phyloP scores from a whole-genome alignment of 2,113 vertebrate genomes.

The Lophotis ruficrista region DNA sequence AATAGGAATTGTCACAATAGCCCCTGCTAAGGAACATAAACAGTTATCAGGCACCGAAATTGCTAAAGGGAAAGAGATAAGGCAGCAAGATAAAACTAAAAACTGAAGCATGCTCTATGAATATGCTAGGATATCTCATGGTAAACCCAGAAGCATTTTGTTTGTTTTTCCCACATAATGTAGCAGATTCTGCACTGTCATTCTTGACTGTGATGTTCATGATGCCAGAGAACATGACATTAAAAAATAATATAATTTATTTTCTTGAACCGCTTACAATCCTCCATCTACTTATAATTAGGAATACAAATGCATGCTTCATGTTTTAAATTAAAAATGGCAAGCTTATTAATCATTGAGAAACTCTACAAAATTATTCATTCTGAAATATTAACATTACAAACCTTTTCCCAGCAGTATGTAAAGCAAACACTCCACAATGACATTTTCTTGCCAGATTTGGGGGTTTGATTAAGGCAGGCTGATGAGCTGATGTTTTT shows the following conservation, averaged over 20 bases:
- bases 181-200: background rate
- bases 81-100: background rate
- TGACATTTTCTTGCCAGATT: background rate
- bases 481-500: background rate
- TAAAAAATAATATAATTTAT: background rate
- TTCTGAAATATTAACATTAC: background rate
- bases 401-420: background rate
- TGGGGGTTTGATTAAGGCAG: background rate
- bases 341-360: conserved; percentile 6
- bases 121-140: background rate
- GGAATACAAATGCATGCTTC: background rate
- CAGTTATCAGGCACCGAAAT: background rate
- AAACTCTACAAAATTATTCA: background rate
- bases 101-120: background rate
- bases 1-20: background rate
- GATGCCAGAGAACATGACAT: background rate
- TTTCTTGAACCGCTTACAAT: background rate
- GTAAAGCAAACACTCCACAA: background rate
- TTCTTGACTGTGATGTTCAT: background rate
- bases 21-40: background rate
- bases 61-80: background rate
- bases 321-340: conserved; percentile 37
- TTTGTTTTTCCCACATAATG: background rate
- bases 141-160: background rate
- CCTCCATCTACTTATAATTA: background rate